phyloP scores from a whole-genome alignment of 2,113 vertebrate species.

The Andinoacara biseriatus region DNA sequence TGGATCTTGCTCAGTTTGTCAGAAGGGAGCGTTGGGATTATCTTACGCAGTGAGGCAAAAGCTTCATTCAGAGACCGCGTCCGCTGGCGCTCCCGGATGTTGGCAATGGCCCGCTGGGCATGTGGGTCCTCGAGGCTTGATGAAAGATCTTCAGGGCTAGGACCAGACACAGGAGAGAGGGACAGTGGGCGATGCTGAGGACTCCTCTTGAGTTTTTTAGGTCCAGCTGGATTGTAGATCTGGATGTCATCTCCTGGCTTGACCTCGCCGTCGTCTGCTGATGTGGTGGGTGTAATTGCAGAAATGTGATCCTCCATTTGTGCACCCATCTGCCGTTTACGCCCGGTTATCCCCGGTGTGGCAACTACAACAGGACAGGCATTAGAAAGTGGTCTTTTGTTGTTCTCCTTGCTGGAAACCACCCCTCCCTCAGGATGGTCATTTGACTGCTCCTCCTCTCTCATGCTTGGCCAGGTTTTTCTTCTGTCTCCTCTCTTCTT shows the following conservation, averaged over 20 bases:
- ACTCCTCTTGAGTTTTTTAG: constrained; percentile 77
- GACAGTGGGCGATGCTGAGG: constrained; percentile 66
- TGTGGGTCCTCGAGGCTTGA: constrained; percentile 82
- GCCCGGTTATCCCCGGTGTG: constrained; percentile 57
- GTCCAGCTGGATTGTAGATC: constrained; percentile 33
- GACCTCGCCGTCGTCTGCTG: constrained; percentile 38
- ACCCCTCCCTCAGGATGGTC: constrained; percentile 82
- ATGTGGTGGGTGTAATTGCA: neutral
- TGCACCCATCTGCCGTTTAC: constrained; percentile 77
- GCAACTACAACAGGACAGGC: constrained; percentile 78
- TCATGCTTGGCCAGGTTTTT: constrained; percentile 77
- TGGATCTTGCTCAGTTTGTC: constrained; percentile 96
- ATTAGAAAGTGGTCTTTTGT: constrained; percentile 72
- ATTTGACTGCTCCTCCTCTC: constrained; percentile 81
- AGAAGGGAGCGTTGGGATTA: constrained; percentile 90
- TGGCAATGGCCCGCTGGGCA: constrained; percentile 88
- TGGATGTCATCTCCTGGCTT: constrained; percentile 50
- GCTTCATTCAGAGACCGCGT: constrained; percentile 91
- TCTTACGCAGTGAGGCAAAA: constrained; percentile 88
- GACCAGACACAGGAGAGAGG: constrained; percentile 56
- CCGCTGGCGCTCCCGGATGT: constrained; percentile 89
- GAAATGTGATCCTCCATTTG: constrained; percentile 51
- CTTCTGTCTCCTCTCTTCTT: constrained; percentile 18
- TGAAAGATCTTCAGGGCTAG: constrained; percentile 53
- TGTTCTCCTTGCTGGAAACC: constrained; percentile 81